Evolutionary conservation across 2,797 vertebrate species (phyloP).

Genomic region (Labroides dimidiatus): DNA sequence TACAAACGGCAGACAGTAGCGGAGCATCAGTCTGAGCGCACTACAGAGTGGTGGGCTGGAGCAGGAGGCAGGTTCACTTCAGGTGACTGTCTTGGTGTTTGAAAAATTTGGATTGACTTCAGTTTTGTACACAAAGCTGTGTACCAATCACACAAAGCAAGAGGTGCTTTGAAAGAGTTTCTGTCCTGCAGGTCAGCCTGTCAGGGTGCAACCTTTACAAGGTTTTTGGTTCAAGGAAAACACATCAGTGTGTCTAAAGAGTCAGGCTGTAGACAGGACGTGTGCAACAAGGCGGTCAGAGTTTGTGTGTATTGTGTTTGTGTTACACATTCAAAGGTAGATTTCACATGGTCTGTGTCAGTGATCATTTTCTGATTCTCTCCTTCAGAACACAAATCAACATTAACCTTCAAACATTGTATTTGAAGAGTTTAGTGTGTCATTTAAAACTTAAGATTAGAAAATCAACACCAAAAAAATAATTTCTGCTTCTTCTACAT

Average conservation of each 20-base stretch:
- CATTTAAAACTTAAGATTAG: too few relatives aligned
- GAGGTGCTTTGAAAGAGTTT: constrained; percentile 24
- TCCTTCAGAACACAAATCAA: too few relatives aligned
- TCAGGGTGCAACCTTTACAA: constrained; percentile 5
- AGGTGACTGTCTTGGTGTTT: constrained; percentile 24
- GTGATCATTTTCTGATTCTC: too few relatives aligned
- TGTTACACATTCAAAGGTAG: too few relatives aligned
- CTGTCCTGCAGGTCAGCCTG: constrained; percentile 3
- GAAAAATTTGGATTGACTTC: constrained; percentile 8
- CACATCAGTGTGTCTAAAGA: constrained; percentile 1
- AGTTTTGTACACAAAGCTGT: not conserved
- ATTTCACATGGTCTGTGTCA: too few relatives aligned
- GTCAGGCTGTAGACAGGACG: not conserved
- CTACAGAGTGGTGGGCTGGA: not conserved
- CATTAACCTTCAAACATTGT: too few relatives aligned
- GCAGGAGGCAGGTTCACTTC: constrained; percentile 11
- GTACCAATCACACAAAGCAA: not conserved
- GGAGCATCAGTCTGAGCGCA: constrained; percentile 9
- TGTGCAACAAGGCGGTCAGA: not conserved
- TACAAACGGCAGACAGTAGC: constrained; percentile 12
- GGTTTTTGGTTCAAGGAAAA: constrained; percentile 18
- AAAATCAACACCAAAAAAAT: too few relatives aligned
- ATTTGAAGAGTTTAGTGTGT: too few relatives aligned
- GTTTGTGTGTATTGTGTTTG: too few relatives aligned
- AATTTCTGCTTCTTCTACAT: too few relatives aligned